phyloP scores from a whole-genome alignment of 1,140 invertebrate genomes.

The Lepidurus arcticus region DNA sequence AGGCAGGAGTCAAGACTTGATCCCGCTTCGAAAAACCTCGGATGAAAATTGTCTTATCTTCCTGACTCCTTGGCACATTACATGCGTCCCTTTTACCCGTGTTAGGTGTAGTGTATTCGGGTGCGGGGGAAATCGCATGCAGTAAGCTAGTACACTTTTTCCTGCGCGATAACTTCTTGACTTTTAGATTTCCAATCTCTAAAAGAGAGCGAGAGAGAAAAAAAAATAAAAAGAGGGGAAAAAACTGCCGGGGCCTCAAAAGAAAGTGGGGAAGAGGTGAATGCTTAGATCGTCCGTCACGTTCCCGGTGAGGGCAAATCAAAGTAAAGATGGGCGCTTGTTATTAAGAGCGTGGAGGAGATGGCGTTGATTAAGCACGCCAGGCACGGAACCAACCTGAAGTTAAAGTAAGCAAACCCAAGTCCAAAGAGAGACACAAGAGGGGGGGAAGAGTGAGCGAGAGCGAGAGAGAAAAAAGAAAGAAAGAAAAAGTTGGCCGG shows the following conservation, averaged over 20 bases:
- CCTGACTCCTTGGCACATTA: background rate
- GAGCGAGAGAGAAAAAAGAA: background rate
- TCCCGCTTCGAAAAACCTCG: slow-evolving; percentile 12
- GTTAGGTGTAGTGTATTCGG: background rate
- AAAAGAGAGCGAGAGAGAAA: background rate
- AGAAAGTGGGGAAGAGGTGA: background rate
- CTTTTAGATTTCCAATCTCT: slow-evolving; percentile 9
- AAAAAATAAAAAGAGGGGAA: background rate
- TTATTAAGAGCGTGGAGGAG: slow-evolving; percentile 21
- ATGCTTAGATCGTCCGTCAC: slow-evolving; percentile 18
- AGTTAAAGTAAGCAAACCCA: slow-evolving; percentile 17
- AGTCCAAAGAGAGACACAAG: background rate
- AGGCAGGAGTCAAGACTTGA: background rate
- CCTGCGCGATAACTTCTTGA: background rate
- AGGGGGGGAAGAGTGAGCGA: background rate
- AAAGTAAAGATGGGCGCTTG: slow-evolving; percentile 21
- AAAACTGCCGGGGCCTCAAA: background rate
- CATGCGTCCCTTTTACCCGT: background rate
- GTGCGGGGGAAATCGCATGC: background rate
- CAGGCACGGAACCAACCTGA: slow-evolving; percentile 20
- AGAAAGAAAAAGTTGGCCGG: background rate
- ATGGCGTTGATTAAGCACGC: slow-evolving; percentile 21
- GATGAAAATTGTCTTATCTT: slow-evolving; percentile 8
- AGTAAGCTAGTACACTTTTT: background rate
- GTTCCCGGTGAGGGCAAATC: slow-evolving; percentile 17